phyloP scores from a whole-genome alignment of 2,888 invertebrate genomes.

The Leistus spinibarbis region DNA sequence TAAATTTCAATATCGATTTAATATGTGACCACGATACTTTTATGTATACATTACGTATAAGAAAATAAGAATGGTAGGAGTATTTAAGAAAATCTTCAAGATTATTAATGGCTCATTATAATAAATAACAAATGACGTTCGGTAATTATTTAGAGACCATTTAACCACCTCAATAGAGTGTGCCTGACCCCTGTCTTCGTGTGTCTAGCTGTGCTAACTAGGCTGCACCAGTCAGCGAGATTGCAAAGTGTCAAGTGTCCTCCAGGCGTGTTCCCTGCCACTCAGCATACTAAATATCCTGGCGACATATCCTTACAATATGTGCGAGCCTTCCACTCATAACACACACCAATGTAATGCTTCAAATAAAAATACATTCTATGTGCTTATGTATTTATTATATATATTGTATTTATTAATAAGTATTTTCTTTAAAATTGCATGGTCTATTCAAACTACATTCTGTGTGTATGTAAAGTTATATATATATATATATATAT shows the following conservation, averaged over 20 bases:
- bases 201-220: not conserved
- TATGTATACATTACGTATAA: too few species aligned
- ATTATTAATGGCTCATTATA: too few species aligned
- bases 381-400: not conserved
- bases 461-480: too few species aligned
- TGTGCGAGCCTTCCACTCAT: not conserved
- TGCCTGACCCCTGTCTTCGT: not conserved
- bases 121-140: not conserved
- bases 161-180: not conserved
- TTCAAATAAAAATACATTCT: too few species aligned
- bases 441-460: too few species aligned
- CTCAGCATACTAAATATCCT: not conserved
- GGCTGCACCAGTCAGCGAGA: constrained; percentile 10
- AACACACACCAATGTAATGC: not conserved
- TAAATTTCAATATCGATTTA: too few species aligned
- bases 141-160: not conserved
- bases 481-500: too few species aligned
- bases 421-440: too few species aligned
- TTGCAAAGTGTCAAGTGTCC: not conserved
- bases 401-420: too few species aligned
- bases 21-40: too few species aligned
- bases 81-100: too few species aligned
- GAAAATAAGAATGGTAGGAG: too few species aligned
- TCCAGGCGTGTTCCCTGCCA: not conserved
- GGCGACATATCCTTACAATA: not conserved